Percentiles rank a stretch among this genome's conserved stretches.
Conservation (phyloP, 2,113 vertebrate genomes). For the Corythornis cristatus region DNA sequence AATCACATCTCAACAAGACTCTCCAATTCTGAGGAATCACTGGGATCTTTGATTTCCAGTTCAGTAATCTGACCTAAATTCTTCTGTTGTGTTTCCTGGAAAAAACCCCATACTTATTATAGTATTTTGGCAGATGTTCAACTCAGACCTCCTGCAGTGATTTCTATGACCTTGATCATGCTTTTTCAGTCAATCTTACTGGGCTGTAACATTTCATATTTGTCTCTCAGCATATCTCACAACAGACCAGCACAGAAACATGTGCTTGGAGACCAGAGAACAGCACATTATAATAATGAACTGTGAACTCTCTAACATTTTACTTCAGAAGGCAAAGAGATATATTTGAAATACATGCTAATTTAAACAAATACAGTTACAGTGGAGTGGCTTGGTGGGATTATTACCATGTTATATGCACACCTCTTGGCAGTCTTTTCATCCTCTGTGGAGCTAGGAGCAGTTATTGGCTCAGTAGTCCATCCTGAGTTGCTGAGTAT, state of each 20-base stretch:
- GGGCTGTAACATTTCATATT: neutral
- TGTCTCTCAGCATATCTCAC: neutral
- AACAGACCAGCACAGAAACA: neutral
- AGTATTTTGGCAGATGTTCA: neutral
- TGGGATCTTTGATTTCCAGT: neutral
- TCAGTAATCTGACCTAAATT: slow-evolving; percentile 24
- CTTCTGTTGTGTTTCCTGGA: slow-evolving; percentile 7
- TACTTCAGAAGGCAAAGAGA: neutral
- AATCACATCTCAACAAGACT: neutral
- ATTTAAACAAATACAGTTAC: neutral
- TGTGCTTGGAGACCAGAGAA: neutral
- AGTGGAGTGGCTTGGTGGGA: neutral
- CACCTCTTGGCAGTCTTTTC: neutral
- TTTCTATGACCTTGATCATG: neutral
- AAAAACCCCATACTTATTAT: neutral
- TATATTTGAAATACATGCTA: neutral
- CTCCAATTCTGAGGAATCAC: neutral
- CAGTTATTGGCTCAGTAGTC: neutral
- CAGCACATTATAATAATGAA: neutral
- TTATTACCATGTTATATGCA: neutral
- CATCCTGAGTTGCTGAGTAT: accelerated
- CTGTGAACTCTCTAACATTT: neutral
- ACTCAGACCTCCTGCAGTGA: neutral
- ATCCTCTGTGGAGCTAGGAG: neutral
- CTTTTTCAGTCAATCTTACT: neutral